Evolutionary conservation across 2,797 vertebrate species (phyloP).

Genomic region (Podargus strigoides): DNA sequence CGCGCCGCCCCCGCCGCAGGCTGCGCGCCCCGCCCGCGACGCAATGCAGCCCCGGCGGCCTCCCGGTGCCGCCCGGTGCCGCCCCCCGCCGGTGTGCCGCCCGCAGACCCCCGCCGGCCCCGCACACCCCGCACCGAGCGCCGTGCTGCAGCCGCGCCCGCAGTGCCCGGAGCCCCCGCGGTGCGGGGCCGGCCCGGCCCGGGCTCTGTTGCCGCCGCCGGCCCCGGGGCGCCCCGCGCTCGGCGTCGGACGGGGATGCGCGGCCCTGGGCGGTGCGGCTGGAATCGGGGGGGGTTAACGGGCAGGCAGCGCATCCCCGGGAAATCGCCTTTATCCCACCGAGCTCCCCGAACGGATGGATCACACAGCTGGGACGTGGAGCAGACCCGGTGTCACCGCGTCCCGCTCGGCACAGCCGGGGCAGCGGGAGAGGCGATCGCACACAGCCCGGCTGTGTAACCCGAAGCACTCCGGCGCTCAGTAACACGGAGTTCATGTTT

Average conservation of each 20-base stretch:
- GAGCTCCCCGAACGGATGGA: slow-evolving; percentile 36
- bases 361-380: slow-evolving; percentile 4
- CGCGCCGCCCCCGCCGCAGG: background rate
- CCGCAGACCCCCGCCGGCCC: background rate
- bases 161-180: background rate
- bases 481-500: background rate
- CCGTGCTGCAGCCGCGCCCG: background rate
- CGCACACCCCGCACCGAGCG: background rate
- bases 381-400: slow-evolving; percentile 32
- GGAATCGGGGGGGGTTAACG: background rate
- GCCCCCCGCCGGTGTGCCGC: background rate
- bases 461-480: slow-evolving; percentile 6
- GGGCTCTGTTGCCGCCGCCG: too few relatives aligned
- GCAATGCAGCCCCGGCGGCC: slow-evolving; percentile 51
- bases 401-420: too few relatives aligned
- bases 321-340: background rate
- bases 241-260: background rate
- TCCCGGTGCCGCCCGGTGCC: background rate
- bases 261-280: background rate
- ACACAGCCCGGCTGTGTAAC: slow-evolving; percentile 23
- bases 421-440: background rate
- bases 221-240: background rate
- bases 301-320: background rate
- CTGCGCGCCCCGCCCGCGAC: slow-evolving; percentile 4
- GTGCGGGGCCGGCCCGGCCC: background rate